Conservation (phyloP, 92 coral and sea anemone species). For the Porites rus region DNA sequence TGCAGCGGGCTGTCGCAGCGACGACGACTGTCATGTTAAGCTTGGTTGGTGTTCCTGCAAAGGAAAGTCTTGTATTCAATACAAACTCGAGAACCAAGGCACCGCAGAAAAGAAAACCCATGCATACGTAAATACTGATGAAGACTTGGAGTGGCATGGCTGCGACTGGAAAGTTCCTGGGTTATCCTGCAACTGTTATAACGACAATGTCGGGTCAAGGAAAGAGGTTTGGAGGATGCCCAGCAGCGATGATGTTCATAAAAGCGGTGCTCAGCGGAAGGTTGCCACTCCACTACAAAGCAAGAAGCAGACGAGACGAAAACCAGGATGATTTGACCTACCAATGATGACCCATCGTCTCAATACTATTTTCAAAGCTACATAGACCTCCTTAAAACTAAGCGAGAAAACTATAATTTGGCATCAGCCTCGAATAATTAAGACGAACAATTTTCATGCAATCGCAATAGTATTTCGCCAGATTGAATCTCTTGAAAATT, state of each 20-base stretch:
- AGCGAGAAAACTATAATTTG: no score
- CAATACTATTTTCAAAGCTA: not conserved
- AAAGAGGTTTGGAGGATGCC: slow-evolving; percentile 10
- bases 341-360: not conserved
- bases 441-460: not conserved
- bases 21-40: slow-evolving; percentile 45
- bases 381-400: no score
- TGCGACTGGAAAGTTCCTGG: slow-evolving; percentile 49
- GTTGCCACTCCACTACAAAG: not conserved
- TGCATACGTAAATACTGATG: slow-evolving; percentile 3
- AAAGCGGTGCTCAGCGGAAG: not conserved
- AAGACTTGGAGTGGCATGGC: slow-evolving; percentile 35
- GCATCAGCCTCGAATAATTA: not conserved
- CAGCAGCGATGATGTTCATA: not conserved
- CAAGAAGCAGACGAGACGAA: not conserved
- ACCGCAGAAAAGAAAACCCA: not conserved
- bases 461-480: no score
- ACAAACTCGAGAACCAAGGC: not conserved
- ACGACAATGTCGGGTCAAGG: not conserved
- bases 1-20: slow-evolving; percentile 43
- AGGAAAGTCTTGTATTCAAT: slow-evolving; percentile 47
- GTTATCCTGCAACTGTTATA: slow-evolving; percentile 21
- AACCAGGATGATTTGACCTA: not conserved
- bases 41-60: slow-evolving; percentile 37
- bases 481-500: not conserved